Conservation (phyloP, 1,140 invertebrate species). For the Pogonus chalceus region DNA sequence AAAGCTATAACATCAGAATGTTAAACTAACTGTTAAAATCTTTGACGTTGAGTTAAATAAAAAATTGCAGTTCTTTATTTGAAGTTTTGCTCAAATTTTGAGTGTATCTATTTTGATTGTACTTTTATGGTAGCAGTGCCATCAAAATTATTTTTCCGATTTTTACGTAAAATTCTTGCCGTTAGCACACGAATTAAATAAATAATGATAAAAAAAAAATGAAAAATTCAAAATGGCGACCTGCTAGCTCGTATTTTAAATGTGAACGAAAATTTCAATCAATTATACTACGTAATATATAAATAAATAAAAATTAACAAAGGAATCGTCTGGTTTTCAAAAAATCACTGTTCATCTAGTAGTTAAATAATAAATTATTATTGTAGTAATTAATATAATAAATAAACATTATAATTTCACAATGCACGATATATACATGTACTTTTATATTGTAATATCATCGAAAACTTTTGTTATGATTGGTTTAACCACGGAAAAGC, state of each 20-base stretch:
- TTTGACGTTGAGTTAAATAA: too few species aligned
- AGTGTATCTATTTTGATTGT: too few species aligned
- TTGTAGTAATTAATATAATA: not conserved
- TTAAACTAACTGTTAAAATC: too few species aligned
- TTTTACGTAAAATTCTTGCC: too few species aligned
- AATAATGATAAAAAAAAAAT: too few species aligned
- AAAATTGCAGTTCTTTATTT: too few species aligned
- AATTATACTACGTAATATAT: conserved; percentile 1
- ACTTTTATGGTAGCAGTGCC: conserved; percentile 1
- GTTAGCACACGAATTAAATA: too few species aligned
- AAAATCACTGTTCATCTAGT: conserved; percentile 1
- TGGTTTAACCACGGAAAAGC: not conserved
- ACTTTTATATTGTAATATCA: not conserved
- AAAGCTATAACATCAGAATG: too few species aligned
- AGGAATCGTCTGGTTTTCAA: not conserved
- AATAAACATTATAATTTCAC: not conserved
- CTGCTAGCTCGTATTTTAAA: not conserved
- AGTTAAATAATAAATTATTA: conserved; percentile 2
- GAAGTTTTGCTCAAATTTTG: too few species aligned
- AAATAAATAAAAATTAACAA: not conserved
- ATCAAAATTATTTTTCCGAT: too few species aligned
- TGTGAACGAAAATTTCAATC: conserved; percentile 4
- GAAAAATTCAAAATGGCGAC: not conserved
- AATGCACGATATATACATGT: not conserved
- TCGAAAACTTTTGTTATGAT: not conserved